phyloP scores from a whole-genome alignment of 2,888 invertebrate species.

The Drosophila austrosaltans region DNA sequence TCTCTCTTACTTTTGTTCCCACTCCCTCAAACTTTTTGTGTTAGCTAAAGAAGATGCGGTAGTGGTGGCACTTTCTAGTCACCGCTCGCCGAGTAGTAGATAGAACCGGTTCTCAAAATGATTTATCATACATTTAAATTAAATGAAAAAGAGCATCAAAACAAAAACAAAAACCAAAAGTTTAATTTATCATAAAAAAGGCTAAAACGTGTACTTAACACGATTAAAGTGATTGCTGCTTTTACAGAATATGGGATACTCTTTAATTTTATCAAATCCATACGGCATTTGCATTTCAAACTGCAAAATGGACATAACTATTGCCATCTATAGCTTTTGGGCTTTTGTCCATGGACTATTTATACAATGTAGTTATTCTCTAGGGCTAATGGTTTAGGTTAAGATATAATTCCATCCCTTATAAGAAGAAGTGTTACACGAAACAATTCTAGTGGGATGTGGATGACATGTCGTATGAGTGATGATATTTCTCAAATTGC shows the following conservation, averaged over 20 bases:
- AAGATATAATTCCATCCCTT: no score
- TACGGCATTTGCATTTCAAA: no score
- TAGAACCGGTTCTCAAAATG: slow-evolving; percentile 72
- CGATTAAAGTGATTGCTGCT: slow-evolving; percentile 6
- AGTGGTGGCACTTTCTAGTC: slow-evolving; percentile 77
- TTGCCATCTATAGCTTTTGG: no score
- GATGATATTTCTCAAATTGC: not conserved
- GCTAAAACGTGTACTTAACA: slow-evolving; percentile 76
- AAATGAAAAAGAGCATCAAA: slow-evolving; percentile 60
- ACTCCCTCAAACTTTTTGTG: slow-evolving; percentile 22
- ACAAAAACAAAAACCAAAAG: slow-evolving; percentile 50
- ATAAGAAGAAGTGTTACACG: not conserved
- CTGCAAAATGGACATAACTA: no score
- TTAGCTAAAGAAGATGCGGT: slow-evolving; percentile 54
- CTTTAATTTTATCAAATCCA: not conserved
- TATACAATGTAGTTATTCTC: no score
- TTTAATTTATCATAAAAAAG: slow-evolving; percentile 78
- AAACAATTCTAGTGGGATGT: not conserved
- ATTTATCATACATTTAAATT: slow-evolving; percentile 77
- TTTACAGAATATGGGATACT: slow-evolving; percentile 5
- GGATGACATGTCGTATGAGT: not conserved
- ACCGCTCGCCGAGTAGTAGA: slow-evolving; percentile 55
- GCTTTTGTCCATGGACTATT: no score
- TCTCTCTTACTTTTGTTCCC: slow-evolving; percentile 30
- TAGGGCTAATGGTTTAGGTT: no score